phyloP scores from a whole-genome alignment of 2,888 invertebrate genomes.

The Hydrotaea cyrtoneurina region DNA sequence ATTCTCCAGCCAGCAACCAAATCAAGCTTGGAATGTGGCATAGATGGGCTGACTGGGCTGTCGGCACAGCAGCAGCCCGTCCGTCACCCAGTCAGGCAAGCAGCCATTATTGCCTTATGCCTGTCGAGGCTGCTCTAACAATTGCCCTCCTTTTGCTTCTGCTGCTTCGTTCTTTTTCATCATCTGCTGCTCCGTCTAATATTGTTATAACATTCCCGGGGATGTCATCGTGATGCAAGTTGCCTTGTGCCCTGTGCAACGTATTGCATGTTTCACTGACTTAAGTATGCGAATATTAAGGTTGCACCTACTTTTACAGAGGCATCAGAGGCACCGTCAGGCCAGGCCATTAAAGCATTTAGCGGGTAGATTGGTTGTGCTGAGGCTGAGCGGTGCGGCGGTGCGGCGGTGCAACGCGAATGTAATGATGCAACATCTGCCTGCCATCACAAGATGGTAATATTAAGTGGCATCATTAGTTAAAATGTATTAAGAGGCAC shows the following conservation, averaged over 20 bases:
- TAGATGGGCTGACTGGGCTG: background rate
- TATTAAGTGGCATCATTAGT: constrained; percentile 68
- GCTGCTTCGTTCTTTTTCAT: background rate
- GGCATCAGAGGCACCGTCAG: background rate
- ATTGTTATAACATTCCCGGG: constrained; percentile 27
- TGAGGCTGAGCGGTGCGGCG: background rate
- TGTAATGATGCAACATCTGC: constrained; percentile 61
- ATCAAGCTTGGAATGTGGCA: constrained; percentile 25
- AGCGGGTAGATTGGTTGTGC: background rate
- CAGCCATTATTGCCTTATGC: constrained; percentile 38
- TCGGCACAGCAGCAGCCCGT: background rate
- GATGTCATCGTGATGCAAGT: constrained; percentile 9
- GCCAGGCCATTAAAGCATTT: background rate
- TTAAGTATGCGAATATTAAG: constrained; percentile 54
- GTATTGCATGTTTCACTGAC: constrained; percentile 24
- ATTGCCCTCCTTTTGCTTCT: constrained; percentile 47
- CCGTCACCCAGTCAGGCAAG: background rate
- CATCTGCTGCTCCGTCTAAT: background rate
- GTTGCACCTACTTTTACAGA: constrained; percentile 52
- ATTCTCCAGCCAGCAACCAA: constrained; percentile 27
- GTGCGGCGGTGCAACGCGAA: background rate
- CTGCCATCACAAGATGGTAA: constrained; percentile 61
- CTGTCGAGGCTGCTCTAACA: constrained; percentile 49
- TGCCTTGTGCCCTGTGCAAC: background rate
- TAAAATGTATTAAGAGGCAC: constrained; percentile 64